Percentiles rank a stretch among this genome's conserved stretches.
These are phyloP conservation scores for Euplagia quadripunctaria DNA, from an alignment of 2,888 invertebrate genomes.

Conservation along the genomic window DNA sequence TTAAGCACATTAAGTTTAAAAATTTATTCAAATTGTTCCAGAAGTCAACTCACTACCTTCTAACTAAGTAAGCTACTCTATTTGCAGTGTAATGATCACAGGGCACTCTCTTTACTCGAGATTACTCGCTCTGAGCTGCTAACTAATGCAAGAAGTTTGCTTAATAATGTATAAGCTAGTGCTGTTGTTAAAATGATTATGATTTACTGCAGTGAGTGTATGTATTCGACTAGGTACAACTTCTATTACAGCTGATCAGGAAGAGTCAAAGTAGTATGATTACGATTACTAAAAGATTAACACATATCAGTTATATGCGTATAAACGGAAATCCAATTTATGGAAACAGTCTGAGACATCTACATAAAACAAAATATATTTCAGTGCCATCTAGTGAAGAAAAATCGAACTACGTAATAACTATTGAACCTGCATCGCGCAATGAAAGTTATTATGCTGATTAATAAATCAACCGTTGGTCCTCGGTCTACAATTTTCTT, in stretches of 20 bases:
- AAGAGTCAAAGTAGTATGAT: too few species aligned
- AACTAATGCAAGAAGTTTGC: slow-evolving; percentile 12
- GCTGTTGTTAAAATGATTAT: slow-evolving; percentile 5
- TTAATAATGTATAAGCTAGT: slow-evolving; percentile 3
- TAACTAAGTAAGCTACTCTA: slow-evolving; percentile 19
- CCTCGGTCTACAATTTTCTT: too few species aligned
- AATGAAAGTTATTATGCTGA: too few species aligned
- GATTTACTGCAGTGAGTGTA: neutral
- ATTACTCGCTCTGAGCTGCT: slow-evolving; percentile 7
- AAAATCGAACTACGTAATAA: neutral
- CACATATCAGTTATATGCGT: too few species aligned
- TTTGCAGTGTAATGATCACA: slow-evolving; percentile 10
- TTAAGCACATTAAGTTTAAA: neutral
- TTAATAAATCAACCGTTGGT: too few species aligned
- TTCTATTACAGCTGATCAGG: too few species aligned
- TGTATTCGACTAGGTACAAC: too few species aligned
- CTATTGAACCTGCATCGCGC: too few species aligned
- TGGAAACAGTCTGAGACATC: too few species aligned
- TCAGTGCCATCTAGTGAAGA: neutral
- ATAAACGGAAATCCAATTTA: too few species aligned
- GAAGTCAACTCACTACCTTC: slow-evolving; percentile 13
- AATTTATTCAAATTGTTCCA: slow-evolving; percentile 8
- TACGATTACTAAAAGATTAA: too few species aligned
- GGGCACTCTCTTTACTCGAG: neutral
- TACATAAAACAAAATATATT: neutral